phyloP scores from a whole-genome alignment of 2,113 vertebrate species.

The Vulpes lagopus region DNA sequence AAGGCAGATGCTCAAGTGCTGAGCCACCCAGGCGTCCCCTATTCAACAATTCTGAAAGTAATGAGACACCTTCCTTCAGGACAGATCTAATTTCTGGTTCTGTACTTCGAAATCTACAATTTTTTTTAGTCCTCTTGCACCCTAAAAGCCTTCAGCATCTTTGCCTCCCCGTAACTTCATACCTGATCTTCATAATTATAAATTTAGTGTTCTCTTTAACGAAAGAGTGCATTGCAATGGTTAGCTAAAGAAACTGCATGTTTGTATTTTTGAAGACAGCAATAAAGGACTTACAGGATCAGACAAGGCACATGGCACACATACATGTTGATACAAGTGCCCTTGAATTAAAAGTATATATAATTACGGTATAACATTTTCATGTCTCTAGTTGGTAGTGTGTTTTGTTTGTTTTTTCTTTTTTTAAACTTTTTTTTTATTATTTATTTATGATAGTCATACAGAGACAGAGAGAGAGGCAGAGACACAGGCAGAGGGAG shows the following conservation, averaged over 20 bases:
- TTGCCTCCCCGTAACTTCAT: not conserved
- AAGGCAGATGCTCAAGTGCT: too few species aligned
- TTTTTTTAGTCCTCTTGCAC: not conserved
- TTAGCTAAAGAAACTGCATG: constrained; percentile 29
- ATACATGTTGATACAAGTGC: not conserved
- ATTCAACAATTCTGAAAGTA: constrained; percentile 43
- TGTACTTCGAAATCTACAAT: not conserved
- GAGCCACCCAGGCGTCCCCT: not conserved
- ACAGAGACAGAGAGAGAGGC: too few species aligned
- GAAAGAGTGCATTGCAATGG: not conserved
- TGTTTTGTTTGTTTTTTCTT: not conserved
- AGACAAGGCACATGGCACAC: not conserved
- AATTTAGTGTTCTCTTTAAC: constrained; percentile 11
- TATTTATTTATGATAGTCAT: too few species aligned
- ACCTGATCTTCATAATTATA: constrained; percentile 34
- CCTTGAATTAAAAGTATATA: constrained; percentile 19
- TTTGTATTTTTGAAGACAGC: constrained; percentile 36
- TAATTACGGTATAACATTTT: not conserved
- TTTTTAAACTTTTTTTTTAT: not conserved
- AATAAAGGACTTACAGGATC: constrained; percentile 4
- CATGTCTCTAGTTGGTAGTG: not conserved
- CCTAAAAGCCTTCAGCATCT: constrained; percentile 22
- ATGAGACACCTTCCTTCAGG: constrained; percentile 17
- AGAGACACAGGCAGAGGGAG: too few species aligned
- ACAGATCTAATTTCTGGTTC: constrained; percentile 17